phyloP scores from a whole-genome alignment of 2,797 vertebrate species.

The Podarcis lilfordi region DNA sequence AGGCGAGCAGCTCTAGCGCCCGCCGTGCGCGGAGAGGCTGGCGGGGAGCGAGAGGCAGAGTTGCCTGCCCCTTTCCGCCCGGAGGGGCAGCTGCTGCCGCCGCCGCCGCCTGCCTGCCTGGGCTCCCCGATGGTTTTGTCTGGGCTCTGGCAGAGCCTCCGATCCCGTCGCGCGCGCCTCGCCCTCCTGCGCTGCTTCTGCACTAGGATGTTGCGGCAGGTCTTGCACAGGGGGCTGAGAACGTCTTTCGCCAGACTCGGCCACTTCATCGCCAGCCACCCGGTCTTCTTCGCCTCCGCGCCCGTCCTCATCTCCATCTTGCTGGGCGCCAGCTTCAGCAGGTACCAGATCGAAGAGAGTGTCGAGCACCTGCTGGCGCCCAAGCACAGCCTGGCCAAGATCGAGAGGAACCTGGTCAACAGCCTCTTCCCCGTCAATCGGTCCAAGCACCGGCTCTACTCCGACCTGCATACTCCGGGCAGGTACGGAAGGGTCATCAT shows the following conservation, averaged over 20 bases:
- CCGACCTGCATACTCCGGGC: constrained; percentile 95
- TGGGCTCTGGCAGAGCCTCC: constrained; percentile 88
- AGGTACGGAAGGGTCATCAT: constrained; percentile 95
- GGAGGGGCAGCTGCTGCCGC: constrained; percentile 68
- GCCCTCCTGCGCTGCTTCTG: constrained; percentile 83
- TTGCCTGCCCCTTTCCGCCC: constrained; percentile 49
- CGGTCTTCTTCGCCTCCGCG: constrained; percentile 96
- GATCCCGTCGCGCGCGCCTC: constrained; percentile 81
- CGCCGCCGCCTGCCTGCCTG: constrained; percentile 33
- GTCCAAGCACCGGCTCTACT: constrained; percentile 96
- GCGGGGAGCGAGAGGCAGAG: constrained; percentile 44
- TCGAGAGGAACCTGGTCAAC: constrained; percentile 96
- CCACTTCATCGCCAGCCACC: constrained; percentile 94
- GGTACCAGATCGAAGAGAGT: constrained; percentile 94
- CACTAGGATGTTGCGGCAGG: constrained; percentile 98
- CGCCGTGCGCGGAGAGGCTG: constrained; percentile 33
- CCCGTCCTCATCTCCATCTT: constrained; percentile 95
- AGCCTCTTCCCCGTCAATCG: constrained; percentile 96
- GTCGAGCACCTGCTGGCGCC: constrained; percentile 95
- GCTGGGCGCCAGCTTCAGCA: constrained; percentile 96
- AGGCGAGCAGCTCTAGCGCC: constrained; percentile 46
- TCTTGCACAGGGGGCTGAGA: constrained; percentile 93
- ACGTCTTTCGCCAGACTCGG: constrained; percentile 92
- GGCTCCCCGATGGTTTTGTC: constrained; percentile 87
- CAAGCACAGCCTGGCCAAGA: constrained; percentile 96